These are phyloP conservation scores for Erythrolamprus reginae DNA, from an alignment of 2,113 vertebrate genomes.

Conservation along the genomic window DNA sequence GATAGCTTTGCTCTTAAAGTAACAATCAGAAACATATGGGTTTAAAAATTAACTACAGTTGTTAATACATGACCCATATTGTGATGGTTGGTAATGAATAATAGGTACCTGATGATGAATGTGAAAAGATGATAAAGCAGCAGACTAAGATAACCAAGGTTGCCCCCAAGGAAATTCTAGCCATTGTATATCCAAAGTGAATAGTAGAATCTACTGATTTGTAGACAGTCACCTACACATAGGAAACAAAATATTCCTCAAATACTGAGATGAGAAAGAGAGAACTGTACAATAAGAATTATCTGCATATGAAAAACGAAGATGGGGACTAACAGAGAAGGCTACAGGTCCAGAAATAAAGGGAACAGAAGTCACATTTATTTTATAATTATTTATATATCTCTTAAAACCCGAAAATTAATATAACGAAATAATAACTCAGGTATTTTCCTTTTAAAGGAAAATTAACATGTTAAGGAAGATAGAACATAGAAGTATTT, in stretches of 20 bases:
- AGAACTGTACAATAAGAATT: background rate
- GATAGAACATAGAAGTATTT: background rate
- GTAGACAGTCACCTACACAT: background rate
- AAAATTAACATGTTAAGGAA: background rate
- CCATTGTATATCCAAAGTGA: conserved; percentile 10
- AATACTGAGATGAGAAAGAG: background rate
- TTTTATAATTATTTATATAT: background rate
- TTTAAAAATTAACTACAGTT: background rate
- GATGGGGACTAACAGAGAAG: background rate
- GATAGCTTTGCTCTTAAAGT: background rate
- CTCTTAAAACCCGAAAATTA: background rate
- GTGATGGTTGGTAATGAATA: background rate
- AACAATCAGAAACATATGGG: background rate
- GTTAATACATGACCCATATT: background rate
- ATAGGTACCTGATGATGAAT: conserved; percentile 34
- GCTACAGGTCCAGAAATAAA: background rate
- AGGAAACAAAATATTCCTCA: background rate
- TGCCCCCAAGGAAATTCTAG: background rate
- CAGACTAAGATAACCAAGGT: conserved; percentile 30
- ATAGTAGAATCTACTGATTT: background rate
- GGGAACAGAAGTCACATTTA: background rate
- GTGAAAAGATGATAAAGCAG: background rate
- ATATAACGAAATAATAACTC: background rate
- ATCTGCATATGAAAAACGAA: background rate
- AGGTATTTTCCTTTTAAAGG: fast-evolving